A percentile compares a stretch with the other conserved stretches of the same genome.
These are phyloP conservation scores for Drosophila oshimai DNA, from an alignment of 1,140 invertebrate species.

Conservation along the genomic window DNA sequence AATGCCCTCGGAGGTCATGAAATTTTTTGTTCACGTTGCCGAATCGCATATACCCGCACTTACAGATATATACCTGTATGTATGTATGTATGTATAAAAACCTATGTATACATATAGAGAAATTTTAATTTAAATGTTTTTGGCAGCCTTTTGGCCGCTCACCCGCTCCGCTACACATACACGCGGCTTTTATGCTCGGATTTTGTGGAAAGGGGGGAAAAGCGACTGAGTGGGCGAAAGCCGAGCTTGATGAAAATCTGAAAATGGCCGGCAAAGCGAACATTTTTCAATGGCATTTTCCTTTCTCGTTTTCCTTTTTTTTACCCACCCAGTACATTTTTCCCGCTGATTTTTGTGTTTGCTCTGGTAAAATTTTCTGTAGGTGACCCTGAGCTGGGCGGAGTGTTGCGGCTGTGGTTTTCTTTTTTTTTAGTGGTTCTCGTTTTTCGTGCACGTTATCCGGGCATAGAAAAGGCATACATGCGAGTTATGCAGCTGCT, in stretches of 20 bases:
- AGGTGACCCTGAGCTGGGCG: conserved; percentile 64
- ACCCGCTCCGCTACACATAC: not conserved
- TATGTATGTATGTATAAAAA: not conserved
- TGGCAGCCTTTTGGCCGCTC: conserved; percentile 61
- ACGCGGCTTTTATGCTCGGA: conserved; percentile 69
- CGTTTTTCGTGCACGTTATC: conserved; percentile 9
- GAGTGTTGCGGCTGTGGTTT: conserved; percentile 37
- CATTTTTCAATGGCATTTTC: conserved; percentile 72
- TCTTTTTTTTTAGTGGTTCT: conserved; percentile 29
- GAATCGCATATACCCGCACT: not conserved
- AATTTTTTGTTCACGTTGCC: conserved; percentile 22
- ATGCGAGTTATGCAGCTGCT: conserved; percentile 65
- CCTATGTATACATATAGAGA: conserved; percentile 16
- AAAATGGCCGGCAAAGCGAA: conserved; percentile 66
- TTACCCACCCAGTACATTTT: conserved; percentile 29
- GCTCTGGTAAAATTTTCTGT: conserved; percentile 37
- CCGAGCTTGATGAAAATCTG: conserved; percentile 68
- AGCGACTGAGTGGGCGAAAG: conserved; percentile 1
- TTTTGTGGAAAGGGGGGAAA: conserved; percentile 30
- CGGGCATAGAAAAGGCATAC: conserved; percentile 32
- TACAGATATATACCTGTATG: not conserved
- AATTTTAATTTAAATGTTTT: conserved; percentile 81
- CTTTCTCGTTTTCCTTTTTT: not conserved
- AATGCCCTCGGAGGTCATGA: conserved; percentile 59
- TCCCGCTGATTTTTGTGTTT: conserved; percentile 17